A percentile compares a stretch with the other conserved stretches of the same genome.
Evolutionary conservation across 2,797 vertebrate genomes (phyloP).

Genomic region (Cottoperca gobio): DNA sequence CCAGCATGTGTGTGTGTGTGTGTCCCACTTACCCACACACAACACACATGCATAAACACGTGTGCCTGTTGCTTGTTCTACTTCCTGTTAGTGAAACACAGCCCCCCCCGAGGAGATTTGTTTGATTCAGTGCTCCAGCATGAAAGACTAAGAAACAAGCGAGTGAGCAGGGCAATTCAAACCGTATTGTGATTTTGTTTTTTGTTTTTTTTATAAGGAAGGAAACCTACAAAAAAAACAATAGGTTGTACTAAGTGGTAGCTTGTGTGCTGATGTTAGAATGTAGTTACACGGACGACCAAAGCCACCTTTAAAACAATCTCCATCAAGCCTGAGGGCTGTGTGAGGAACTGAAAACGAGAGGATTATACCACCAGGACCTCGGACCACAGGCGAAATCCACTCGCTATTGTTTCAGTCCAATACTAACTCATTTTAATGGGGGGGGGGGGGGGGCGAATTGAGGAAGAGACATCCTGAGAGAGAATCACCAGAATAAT

Average conservation of each 20-base stretch:
- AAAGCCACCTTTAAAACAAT: constrained; percentile 76
- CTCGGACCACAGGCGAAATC: constrained; percentile 58
- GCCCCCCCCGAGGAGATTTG: constrained; percentile 75
- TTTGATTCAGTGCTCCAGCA: constrained; percentile 71
- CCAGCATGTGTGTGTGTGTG: neutral
- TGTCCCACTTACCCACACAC: constrained; percentile 8
- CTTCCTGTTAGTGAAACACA: constrained; percentile 73
- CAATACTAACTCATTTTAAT: constrained; percentile 57
- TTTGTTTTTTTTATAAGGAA: neutral
- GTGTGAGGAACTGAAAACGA: constrained; percentile 74
- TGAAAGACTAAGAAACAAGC: constrained; percentile 70
- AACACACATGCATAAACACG: constrained; percentile 40
- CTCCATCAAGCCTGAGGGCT: constrained; percentile 67
- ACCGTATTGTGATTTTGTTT: constrained; percentile 63
- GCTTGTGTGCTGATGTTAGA: constrained; percentile 65
- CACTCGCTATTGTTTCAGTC: constrained; percentile 65
- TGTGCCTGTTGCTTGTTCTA: constrained; percentile 68
- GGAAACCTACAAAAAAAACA: constrained; percentile 60
- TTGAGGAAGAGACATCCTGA: constrained; percentile 51
- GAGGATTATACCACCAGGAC: constrained; percentile 73
- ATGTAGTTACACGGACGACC: constrained; percentile 73
- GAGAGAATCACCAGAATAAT: constrained; percentile 15
- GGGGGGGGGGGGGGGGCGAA: too few relatives aligned
- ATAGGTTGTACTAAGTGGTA: constrained; percentile 65
- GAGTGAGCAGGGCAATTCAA: constrained; percentile 73